Evolutionary conservation across 2,888 invertebrate species (phyloP), one percentile per base, ranked within the genome.

Genomic region (Embidobia sp.): DNA sequence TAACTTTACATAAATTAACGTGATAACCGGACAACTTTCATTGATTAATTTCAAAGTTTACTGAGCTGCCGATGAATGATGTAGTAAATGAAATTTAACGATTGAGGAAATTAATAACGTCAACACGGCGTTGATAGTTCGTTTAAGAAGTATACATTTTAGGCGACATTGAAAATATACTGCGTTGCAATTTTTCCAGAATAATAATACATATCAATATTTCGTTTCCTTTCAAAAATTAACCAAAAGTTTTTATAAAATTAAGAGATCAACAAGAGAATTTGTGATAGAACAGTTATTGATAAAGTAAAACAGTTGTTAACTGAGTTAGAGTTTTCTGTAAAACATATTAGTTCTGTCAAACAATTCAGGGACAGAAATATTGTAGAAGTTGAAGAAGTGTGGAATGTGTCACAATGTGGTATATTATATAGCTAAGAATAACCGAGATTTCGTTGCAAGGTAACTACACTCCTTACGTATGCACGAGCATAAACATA

Each of bases 401-500:
- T 64, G 49, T 64, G 66, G 67, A 67, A 76, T 74, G 76, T 64
- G 69, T 76, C 70, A 67, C 69, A 66, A 66, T 22, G 72, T 77
- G 79, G n/a, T n/a, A n/a, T n/a, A n/a, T 79, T 75, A 59, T 67
- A 79, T 55, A 67, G 74, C 51, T 76, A 63, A 66, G 73, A 72
- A 77, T 78, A 72, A 74, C 53, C 57, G 26, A 70, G 79, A 64
- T 70, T 66, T 72, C 63, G 66, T 57, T 61, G 74, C 69, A 70
- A 74, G 66, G 67, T 69, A 73, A 72, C 67, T 73, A 73, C 77
- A 49, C 74, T 79, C 66, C 81, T 85, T 84, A 84, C 81, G 83
- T 85, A 87, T 86, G 85, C 85, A 80, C 75, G 81, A 72, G 84
- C 84, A 87, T 85, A 86, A 87, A 85, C 87, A 87, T 85, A 87